Conservation (phyloP, 1,140 invertebrate genomes). For the Parapsyche elsis region DNA sequence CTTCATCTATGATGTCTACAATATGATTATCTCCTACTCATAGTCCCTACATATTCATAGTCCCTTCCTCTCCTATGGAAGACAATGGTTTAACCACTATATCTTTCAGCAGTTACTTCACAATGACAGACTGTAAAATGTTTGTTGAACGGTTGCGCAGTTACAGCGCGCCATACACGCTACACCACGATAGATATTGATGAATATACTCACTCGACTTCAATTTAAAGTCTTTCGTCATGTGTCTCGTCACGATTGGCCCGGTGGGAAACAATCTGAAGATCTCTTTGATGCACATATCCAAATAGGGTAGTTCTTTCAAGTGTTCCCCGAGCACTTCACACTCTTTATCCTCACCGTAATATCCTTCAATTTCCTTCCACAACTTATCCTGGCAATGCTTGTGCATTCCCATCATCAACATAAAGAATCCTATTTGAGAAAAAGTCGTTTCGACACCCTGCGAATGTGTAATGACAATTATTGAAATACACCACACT, state of each 20-base stretch:
- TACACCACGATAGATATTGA: not conserved
- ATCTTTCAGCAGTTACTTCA: too few relatives aligned
- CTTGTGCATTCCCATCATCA: slow-evolving; percentile 33
- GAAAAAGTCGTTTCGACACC: not conserved
- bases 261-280: not conserved
- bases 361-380: slow-evolving; percentile 19
- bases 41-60: too few relatives aligned
- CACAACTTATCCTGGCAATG: not conserved
- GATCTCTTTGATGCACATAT: slow-evolving; percentile 32
- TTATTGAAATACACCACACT: too few relatives aligned
- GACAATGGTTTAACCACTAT: too few relatives aligned
- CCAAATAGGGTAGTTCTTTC: not conserved
- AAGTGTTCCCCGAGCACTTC: not conserved
- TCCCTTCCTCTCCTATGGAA: too few relatives aligned
- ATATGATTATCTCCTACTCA: too few relatives aligned
- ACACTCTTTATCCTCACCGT: not conserved
- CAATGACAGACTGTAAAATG: too few relatives aligned
- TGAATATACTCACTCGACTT: slow-evolving; percentile 3
- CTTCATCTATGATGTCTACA: too few relatives aligned
- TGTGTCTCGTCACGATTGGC: not conserved
- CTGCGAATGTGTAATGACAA: not conserved
- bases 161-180: too few relatives aligned
- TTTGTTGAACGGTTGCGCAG: too few relatives aligned
- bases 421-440: not conserved
- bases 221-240: not conserved